phyloP scores from a whole-genome alignment of 2,113 vertebrate species.

The Synodontis membranacea region DNA sequence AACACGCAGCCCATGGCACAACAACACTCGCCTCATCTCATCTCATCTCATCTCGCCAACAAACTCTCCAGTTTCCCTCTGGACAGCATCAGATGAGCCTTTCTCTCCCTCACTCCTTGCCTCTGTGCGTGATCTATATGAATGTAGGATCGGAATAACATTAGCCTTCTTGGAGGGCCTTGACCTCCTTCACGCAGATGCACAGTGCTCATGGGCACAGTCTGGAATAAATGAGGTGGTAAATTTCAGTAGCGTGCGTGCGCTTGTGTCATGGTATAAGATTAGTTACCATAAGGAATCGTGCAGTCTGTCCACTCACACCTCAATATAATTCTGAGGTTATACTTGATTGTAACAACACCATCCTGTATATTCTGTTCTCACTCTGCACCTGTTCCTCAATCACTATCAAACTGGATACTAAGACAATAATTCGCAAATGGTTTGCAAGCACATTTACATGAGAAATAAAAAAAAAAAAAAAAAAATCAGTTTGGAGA shows the following conservation, averaged over 20 bases:
- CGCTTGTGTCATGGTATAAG: constrained; percentile 2
- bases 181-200: constrained; percentile 47
- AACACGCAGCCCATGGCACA: not conserved
- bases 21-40: not conserved
- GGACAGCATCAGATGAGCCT: not conserved
- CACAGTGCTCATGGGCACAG: constrained; percentile 22
- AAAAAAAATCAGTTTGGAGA: not conserved
- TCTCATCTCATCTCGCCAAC: not conserved
- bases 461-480: not conserved
- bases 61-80: constrained; percentile 20
- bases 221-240: constrained; percentile 36
- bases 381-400: not conserved
- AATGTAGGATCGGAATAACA: constrained; percentile 36
- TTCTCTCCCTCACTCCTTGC: not conserved
- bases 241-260: not conserved
- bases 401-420: not conserved
- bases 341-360: not conserved
- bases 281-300: constrained; percentile 14
- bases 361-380: not conserved
- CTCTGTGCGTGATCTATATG: constrained; percentile 26
- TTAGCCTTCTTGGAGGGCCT: constrained; percentile 18
- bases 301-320: constrained; percentile 6
- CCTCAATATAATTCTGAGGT: not conserved
- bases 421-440: not conserved
- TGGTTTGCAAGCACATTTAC: not conserved